These are phyloP conservation scores for Xyliphius kryptos DNA, from an alignment of 2,113 vertebrate genomes.

Conservation along the genomic window DNA sequence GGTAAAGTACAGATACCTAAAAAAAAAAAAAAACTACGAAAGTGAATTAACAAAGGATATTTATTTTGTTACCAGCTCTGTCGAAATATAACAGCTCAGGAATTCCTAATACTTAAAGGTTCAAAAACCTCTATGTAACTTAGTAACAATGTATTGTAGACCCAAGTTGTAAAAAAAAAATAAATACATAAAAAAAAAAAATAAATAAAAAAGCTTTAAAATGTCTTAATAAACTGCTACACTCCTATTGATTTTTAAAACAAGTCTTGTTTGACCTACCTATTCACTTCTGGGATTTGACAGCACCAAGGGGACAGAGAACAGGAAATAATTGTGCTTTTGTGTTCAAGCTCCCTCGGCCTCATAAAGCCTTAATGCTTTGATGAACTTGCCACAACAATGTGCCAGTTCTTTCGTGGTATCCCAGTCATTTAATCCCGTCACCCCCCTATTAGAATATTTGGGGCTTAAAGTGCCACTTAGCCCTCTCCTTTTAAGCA, in stretches of 20 bases:
- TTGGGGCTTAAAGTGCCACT: constrained; percentile 42
- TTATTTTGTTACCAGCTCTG: no score
- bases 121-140: no score
- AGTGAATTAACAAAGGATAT: no score
- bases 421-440: constrained; percentile 46
- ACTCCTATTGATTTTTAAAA: background rate
- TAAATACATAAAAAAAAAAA: no score
- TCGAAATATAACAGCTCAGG: no score
- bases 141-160: no score
- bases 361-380: constrained; percentile 47
- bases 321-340: constrained; percentile 40
- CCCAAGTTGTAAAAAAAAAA: background rate
- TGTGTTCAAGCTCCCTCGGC: constrained; percentile 30
- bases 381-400: constrained; percentile 58
- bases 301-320: constrained; percentile 13
- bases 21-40: no score
- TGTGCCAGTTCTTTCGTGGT: constrained; percentile 49
- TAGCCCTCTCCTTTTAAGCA: constrained; percentile 6
- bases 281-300: background rate
- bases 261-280: background rate
- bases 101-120: no score
- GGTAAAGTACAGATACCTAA: no score
- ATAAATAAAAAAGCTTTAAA: no score
- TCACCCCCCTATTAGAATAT: constrained; percentile 44
- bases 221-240: background rate